Conservation (phyloP, 2,797 vertebrate species). For the Denticeps clupeoides region DNA sequence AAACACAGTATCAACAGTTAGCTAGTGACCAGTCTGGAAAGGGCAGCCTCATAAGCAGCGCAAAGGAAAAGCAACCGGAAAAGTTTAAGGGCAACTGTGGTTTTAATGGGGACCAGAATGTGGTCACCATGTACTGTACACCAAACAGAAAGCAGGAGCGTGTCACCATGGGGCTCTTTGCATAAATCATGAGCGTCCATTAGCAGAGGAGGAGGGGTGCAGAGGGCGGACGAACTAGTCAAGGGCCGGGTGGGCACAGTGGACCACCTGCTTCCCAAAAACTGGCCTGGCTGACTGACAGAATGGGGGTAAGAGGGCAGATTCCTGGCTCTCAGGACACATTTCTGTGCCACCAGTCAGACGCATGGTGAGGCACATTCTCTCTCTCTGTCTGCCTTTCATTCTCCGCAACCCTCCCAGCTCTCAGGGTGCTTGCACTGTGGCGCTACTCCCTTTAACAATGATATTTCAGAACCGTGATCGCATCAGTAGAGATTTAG, state of each 20-base stretch:
- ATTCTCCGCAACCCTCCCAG: not conserved
- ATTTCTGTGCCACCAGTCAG: not conserved
- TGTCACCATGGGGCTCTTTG: constrained; percentile 14
- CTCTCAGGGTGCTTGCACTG: too few relatives aligned
- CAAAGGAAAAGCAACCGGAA: too few relatives aligned
- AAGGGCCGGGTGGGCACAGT: not conserved
- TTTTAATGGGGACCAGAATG: not conserved
- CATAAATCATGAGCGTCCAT: constrained; percentile 23
- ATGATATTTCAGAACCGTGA: too few relatives aligned
- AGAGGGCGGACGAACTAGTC: too few relatives aligned
- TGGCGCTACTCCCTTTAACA: too few relatives aligned
- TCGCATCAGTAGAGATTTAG: too few relatives aligned
- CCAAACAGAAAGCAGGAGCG: not conserved
- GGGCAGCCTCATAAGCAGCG: too few relatives aligned
- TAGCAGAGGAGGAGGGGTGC: constrained; percentile 1
- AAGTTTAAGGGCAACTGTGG: too few relatives aligned
- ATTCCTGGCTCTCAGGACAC: not conserved
- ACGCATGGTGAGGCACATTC: not conserved
- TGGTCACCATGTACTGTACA: not conserved
- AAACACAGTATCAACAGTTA: too few relatives aligned
- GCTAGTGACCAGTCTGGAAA: too few relatives aligned
- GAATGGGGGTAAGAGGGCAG: constrained; percentile 40
- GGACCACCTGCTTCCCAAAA: not conserved
- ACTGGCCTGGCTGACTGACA: constrained; percentile 33
- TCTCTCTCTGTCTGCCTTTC: not conserved